Evolutionary conservation across 2,888 invertebrate species (phyloP).

Genomic region (Netelia inedita): DNA sequence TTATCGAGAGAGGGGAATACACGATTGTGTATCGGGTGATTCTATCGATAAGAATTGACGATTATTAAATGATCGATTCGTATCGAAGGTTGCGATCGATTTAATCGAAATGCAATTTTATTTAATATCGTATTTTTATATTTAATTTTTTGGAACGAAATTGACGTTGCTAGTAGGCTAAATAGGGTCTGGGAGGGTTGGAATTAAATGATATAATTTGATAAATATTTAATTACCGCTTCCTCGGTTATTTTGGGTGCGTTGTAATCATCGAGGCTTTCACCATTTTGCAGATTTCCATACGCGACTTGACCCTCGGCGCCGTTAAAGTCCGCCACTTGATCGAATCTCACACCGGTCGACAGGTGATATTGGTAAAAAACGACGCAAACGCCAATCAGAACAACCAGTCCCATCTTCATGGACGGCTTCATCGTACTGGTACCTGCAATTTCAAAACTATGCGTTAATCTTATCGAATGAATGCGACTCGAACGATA

Average conservation of each 20-base stretch:
- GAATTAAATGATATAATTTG: too few relatives aligned
- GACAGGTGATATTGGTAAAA: slow-evolving; percentile 89
- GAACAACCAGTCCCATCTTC: slow-evolving; percentile 89
- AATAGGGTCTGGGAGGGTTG: too few relatives aligned
- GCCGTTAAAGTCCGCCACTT: slow-evolving; percentile 77
- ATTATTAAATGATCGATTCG: too few relatives aligned
- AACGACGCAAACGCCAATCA: slow-evolving; percentile 88
- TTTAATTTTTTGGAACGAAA: too few relatives aligned
- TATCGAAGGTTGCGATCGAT: too few relatives aligned
- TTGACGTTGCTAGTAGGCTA: too few relatives aligned
- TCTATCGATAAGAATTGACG: too few relatives aligned
- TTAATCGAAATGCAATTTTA: too few relatives aligned
- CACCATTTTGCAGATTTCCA: slow-evolving; percentile 75
- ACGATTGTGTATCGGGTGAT: too few relatives aligned
- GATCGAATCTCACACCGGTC: slow-evolving; percentile 83
- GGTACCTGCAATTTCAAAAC: slow-evolving; percentile 70
- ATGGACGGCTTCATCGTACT: slow-evolving; percentile 86
- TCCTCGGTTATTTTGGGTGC: slow-evolving; percentile 77
- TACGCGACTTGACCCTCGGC: slow-evolving; percentile 72
- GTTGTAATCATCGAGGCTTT: slow-evolving; percentile 74
- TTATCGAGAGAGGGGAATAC: too few relatives aligned
- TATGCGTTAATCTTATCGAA: neutral
- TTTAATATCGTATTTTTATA: too few relatives aligned
- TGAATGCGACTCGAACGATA: too few relatives aligned
- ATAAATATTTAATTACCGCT: slow-evolving; percentile 69